Evolutionary conservation across 1,140 invertebrate species (phyloP), one percentile per base, ranked within the genome.

Genomic region (Phocides pigmalion): DNA sequence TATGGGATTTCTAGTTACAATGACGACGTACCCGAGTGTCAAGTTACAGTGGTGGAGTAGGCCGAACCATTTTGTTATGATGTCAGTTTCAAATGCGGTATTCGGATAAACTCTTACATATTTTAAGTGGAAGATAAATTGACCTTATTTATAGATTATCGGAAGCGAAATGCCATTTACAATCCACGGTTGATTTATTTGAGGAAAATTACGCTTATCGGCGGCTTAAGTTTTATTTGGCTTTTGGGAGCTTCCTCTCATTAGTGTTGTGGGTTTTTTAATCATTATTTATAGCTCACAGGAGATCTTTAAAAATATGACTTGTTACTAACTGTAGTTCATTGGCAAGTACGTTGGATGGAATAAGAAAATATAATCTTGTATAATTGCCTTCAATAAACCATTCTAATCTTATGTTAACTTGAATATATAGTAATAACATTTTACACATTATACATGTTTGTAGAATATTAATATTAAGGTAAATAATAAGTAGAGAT

Each of bases 111-210:
- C 70, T 68, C 67, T 68, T 72, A 82, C 79, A 84, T 81, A 84
- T 84, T 87, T 87, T 83, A 81, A 83, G 77, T 77, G 74, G 44
- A 66, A 77, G 75, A 83, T 74, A 71, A 76, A 81, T 73, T 68
- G 66, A 62, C 53, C 49, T 64, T 87, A 87, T 84, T 84, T 81
- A 72, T 74, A 72, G 76, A 68, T 76, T 70, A 79, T 84, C 76
- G 80, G 80, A 81, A 80, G 76, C 66, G 62, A 75, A 79, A 71
- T 79, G 82, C 81, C 79, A 81, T 78, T 73, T 76, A 77, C 73
- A 84, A 86, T 84, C 76, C 71, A 70, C 76, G 73, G 62, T 71
- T 81, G 76, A 87, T 87, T 79, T 84, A 81, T 81, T 72, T 68
- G 59, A 68, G 77, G 72, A 75, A 81, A 79, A 74, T 69, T 70